Evolutionary conservation across 23 tunicate genomes (phyloP).

Genomic region (Ciona savignyi): DNA sequence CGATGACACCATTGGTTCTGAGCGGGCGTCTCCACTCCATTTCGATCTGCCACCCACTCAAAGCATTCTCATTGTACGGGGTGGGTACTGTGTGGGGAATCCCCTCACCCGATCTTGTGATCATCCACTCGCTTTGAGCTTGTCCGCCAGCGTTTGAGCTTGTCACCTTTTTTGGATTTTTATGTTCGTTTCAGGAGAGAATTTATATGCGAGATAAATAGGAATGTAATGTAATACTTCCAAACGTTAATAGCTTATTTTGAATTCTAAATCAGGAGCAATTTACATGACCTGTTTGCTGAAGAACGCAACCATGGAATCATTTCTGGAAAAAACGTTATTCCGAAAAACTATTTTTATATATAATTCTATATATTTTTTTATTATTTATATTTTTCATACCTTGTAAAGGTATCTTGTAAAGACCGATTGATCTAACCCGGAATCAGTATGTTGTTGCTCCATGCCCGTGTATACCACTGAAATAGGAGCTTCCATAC

Average conservation of each 20-base stretch:
- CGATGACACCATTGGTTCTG: conserved; percentile 61
- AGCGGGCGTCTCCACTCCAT: conserved; percentile 72
- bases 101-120: conserved; percentile 78
- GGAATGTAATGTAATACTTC: no score
- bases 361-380: no score
- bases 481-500: conserved; percentile 20
- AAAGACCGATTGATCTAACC: conserved; percentile 3
- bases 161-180: no score
- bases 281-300: no score
- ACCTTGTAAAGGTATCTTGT: conserved; percentile 70
- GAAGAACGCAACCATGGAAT: no score
- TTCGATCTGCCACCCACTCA: conserved; percentile 48
- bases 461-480: conserved; percentile 29
- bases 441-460: conserved; percentile 13
- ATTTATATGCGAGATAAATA: no score
- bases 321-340: no score
- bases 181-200: no score
- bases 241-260: no score
- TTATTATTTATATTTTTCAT: no score
- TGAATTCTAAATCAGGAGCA: no score
- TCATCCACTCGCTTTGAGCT: conserved; percentile 69
- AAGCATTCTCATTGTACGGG: conserved; percentile 51
- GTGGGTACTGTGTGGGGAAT: conserved; percentile 60
- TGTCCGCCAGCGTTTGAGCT: conserved; percentile 83
- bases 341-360: no score